Evolutionary conservation across 2,113 vertebrate genomes (phyloP).

Genomic region (Egretta garzetta): DNA sequence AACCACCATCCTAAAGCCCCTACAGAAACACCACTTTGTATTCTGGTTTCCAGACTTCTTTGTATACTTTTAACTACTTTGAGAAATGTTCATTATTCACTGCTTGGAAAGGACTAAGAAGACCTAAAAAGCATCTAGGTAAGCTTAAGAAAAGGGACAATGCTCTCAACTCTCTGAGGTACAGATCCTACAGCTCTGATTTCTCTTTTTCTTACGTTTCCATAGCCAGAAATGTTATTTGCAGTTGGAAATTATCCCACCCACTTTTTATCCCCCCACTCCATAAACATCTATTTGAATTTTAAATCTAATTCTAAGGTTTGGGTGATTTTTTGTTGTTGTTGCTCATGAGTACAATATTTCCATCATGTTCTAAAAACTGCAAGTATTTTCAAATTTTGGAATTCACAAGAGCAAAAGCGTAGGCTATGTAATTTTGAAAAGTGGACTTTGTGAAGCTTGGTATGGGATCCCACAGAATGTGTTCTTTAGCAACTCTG

Average conservation of each 20-base stretch:
- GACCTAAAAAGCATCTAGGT: not conserved
- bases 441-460: not conserved
- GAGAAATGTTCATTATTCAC: not conserved
- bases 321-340: not conserved
- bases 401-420: not conserved
- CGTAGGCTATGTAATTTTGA: not conserved
- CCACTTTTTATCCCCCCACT: not conserved
- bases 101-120: not conserved
- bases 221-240: not conserved
- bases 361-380: not conserved
- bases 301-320: not conserved
- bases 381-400: not conserved
- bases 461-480: constrained; percentile 16
- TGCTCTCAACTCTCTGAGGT: not conserved
- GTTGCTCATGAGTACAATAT: not conserved
- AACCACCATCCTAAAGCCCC: not conserved
- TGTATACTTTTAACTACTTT: not conserved
- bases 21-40: not conserved
- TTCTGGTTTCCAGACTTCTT: not conserved
- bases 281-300: not conserved
- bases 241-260: not conserved
- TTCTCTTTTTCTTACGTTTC: not conserved
- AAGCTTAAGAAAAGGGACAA: not conserved
- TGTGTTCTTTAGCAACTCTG: constrained; percentile 30
- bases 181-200: not conserved